Evolutionary conservation across 1,140 invertebrate genomes (phyloP), one percentile per base, ranked within the genome.

Genomic region (Sesamia nonagrioides): DNA sequence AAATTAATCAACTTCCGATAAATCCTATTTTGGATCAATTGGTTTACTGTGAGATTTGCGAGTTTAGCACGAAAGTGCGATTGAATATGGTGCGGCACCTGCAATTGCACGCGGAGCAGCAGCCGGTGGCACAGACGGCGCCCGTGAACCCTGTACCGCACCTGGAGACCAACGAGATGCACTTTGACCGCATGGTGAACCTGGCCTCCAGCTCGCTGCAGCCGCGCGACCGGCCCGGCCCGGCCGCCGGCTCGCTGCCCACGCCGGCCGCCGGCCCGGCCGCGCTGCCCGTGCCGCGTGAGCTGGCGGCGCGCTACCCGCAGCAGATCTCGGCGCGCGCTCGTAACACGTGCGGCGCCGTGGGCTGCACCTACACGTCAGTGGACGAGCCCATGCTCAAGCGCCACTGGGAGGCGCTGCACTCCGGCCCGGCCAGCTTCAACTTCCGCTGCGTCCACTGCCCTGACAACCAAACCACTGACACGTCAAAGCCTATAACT

Each of bases 121-220:
- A 96, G 77, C 95, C 93, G 0, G 96, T 96, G 2, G 95, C 97
- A 1, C 95, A 96, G 81, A 96, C 95, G 0, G 96, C 96, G 0
- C 96, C 97, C 0, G 96, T 97, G 0, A 98, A 98, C 95, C 97
- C 97, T 0, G 97, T 98, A 0, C 97, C 97, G 0, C 97, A 97
- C 89, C 91, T 98, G 18, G 96, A 97, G 63, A 96, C 96, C 42
- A 97, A 97, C 76, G 97, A 98, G 85, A 96, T 96, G 80, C 97
- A 97, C 96, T 98, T 98, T 88, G 97, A 98, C 87, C 97, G 97
- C 89, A 98, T 98, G 97, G 95, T 96, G 0, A 98, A 98, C 90
- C 93, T 98, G 15, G 97, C 97, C 0, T 96, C 96, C 27, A 97
- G 97, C 87, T 97, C 97, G 0, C 95, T 96, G 81, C 93, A 95